Base-by-base conservation (phyloP, 2,113 vertebrate genomes). In the Barnardius zonarius region DNA sequence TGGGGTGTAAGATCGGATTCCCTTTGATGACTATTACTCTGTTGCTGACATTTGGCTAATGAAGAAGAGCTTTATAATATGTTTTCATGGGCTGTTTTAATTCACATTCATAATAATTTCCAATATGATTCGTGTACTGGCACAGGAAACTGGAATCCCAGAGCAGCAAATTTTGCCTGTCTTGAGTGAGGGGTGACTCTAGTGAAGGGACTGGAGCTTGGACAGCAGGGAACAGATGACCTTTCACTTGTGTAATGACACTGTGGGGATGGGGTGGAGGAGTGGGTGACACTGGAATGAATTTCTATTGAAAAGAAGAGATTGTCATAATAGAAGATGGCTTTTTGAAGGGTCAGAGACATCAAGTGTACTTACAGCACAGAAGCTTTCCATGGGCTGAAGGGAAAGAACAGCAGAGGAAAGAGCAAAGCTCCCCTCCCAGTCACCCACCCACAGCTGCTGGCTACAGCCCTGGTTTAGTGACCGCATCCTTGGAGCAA, bases 221-320 rank as follows among this genome's bases (percentile, higher is more conserved):
- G 57, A 68, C 41, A 83, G 62, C 2, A 2, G 49, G n/a, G 55
- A 90, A 74, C 76, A 66, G 74, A 43, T 23, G 4, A 69, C 33
- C 72, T 77, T 89, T 87, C 31, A 66, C 57, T 84, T 20, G 12
- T 6, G 4, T 61, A 80, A 72, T 31, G 49, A 28, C 77, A 76
- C 30, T 10, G 13, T 25, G 28, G 41, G 27, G 27, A 55, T 18
- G 78, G 59, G 59, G 54, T 1, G 4, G 66, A 75, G 27, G 35
- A 64, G 44, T 7, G 55, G 37, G 19, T 73, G 39, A 77, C 23
- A 22, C 15, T 22, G 54, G 51, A 88, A 83, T 70, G 3, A 59
- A 66, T 90, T 93, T 92, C 51, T 79, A 49, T 72, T 90, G 78
- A 59, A 82, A 91, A 92, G n/a, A 33, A 59, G 31, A 75, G 86